Evolutionary conservation across 1,140 invertebrate genomes (phyloP).

Genomic region (Drosophila bocki): DNA sequence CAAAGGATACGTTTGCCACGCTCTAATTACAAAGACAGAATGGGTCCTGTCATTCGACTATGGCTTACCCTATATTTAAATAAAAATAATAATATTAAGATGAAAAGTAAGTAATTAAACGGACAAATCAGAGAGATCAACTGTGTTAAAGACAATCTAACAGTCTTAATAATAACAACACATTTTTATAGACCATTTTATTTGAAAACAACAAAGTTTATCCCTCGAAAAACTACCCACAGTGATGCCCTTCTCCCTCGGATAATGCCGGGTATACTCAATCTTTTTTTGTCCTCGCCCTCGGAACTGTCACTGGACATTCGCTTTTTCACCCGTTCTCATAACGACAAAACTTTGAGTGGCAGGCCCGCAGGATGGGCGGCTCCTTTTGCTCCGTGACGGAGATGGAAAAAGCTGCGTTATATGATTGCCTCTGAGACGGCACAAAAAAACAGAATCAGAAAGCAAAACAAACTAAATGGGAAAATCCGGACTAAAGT

Average conservation of each 20-base stretch:
- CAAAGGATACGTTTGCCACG: constrained; percentile 12
- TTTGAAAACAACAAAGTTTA: not conserved
- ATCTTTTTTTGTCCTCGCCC: constrained; percentile 24
- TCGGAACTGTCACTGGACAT: constrained; percentile 45
- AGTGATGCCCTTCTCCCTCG: not conserved
- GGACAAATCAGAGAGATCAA: not conserved
- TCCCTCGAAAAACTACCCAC: not conserved
- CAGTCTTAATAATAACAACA: not conserved
- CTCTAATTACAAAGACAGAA: constrained; percentile 64
- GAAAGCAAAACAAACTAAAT: constrained; percentile 56
- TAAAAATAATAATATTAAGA: no score
- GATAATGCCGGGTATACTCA: not conserved
- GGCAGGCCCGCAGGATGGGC: constrained; percentile 46
- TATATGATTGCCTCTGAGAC: constrained; percentile 68
- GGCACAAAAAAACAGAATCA: constrained; percentile 42
- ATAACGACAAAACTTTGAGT: constrained; percentile 62
- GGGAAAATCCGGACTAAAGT: constrained; percentile 34
- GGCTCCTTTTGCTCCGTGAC: not conserved
- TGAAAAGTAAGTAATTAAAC: not conserved
- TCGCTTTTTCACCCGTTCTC: constrained; percentile 42
- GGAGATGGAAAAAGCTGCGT: constrained; percentile 49
- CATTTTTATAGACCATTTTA: not conserved
- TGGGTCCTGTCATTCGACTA: not conserved
- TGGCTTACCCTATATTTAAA: not conserved
- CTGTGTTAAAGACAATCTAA: not conserved